Evolutionary conservation across 2,113 vertebrate species (phyloP), one percentile per base, ranked within the genome.

Genomic region (Melanotaenia duboulayi): DNA sequence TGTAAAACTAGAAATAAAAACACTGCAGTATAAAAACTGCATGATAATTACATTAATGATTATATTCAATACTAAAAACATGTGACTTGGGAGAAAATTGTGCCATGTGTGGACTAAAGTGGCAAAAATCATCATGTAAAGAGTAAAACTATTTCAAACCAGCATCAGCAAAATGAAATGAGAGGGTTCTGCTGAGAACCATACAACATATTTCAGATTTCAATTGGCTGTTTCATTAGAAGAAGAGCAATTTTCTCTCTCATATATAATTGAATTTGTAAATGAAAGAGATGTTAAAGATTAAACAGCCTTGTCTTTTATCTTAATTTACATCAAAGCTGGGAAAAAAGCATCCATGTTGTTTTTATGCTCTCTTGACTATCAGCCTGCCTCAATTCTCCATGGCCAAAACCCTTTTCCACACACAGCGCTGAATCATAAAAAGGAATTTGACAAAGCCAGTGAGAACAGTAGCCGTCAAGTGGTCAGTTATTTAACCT

Each of bases 401-500:
- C 13, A 0, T 22, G 13, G 42, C 40, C 13, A 55, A 28, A 24
- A 16, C 5, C 17, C n/a, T 17, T 19, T 28, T 28, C 22, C 37
- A 50, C 19, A 49, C 9, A 52, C 48, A 48, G 17, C 17, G 22
- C 13, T 58, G 37, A 2, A 49, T 11, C 25, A 17, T 0, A 3
- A 22, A 67, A 60, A 55, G 37, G 37, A 60, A 64, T 49, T 20
- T 6, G 63, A 72, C 51, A 59, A 60, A 39, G 3, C 19, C 16
- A 0, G 24, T 11, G 44, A 39, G 62, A 71, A 56, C 66, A 37
- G 40, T n/a, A 23, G 59, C 83, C 71, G 74, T 81, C 65, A 67
- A 74, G 65, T 17, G 72, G 79, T 55, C 63, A 24, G 70, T 71
- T 80, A 89, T 83, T 85, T 56, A 84, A 66, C 76, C 71, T 14